Conservation (phyloP, 2,888 invertebrate genomes). For the Lumbricus terrestris region DNA sequence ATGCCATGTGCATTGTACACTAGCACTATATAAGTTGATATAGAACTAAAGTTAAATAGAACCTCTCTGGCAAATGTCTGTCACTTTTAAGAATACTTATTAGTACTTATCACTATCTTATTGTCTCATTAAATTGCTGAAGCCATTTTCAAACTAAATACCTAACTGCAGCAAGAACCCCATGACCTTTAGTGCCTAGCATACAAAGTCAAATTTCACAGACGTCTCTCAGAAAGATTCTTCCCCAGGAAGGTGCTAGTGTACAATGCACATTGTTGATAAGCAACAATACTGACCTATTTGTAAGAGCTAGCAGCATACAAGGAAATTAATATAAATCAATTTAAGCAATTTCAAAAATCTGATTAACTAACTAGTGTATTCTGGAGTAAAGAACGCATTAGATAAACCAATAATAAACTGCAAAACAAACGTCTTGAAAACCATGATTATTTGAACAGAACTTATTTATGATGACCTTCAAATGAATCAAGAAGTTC, state of each 20-base stretch:
- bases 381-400: background rate
- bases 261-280: too few relatives aligned
- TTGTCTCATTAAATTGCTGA: background rate
- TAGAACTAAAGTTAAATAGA: background rate
- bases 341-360: background rate
- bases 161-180: background rate
- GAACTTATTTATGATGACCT: constrained; percentile 42
- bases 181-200: background rate
- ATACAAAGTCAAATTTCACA: too few relatives aligned
- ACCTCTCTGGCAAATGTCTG: background rate
- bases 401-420: background rate
- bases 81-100: constrained; percentile 3
- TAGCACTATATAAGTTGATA: too few relatives aligned
- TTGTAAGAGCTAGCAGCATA: background rate
- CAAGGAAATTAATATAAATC: background rate
- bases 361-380: too few relatives aligned
- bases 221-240: too few relatives aligned
- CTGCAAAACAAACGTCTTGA: background rate
- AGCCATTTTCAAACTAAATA: background rate
- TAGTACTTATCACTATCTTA: too few relatives aligned
- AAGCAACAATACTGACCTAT: too few relatives aligned
- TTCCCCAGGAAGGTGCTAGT: too few relatives aligned
- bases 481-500: constrained; percentile 58
- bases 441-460: background rate
- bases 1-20: too few relatives aligned